Evolutionary conservation across 30 jellyfish, hydroid and myxozoan genomes (phyloP).

Genomic region (Nemopilema nomurai): DNA sequence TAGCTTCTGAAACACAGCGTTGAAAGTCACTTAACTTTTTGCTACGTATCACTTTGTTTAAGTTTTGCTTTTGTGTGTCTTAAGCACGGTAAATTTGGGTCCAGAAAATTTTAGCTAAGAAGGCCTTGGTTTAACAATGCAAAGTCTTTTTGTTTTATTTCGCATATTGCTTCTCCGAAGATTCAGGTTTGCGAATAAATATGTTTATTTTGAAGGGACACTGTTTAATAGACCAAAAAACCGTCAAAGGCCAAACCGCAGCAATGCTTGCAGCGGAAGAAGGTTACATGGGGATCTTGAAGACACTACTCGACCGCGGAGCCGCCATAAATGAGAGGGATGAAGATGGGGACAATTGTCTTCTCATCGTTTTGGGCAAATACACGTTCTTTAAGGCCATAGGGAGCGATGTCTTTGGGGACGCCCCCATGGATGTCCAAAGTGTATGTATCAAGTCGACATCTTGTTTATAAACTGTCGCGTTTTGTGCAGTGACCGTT

Average conservation of each 20-base stretch:
- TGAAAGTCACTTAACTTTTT: too few species aligned
- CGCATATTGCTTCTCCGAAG: too few species aligned
- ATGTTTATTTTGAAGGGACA: not conserved
- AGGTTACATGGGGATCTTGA: slow-evolving; percentile 47
- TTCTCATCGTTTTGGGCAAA: slow-evolving; percentile 18
- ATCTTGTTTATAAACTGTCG: too few species aligned
- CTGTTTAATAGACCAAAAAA: slow-evolving; percentile 10
- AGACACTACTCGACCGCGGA: slow-evolving; percentile 26
- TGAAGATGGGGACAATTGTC: slow-evolving; percentile 46
- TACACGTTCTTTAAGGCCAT: slow-evolving; percentile 5
- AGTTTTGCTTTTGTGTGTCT: too few species aligned
- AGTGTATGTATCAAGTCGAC: slow-evolving; percentile 7
- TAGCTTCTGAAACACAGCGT: too few species aligned
- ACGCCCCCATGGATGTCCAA: slow-evolving; percentile 30
- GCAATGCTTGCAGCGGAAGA: slow-evolving; percentile 41
- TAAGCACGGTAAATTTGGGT: too few species aligned
- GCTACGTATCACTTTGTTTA: too few species aligned
- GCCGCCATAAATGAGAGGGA: slow-evolving; percentile 26
- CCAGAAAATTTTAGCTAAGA: too few species aligned
- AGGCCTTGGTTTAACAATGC: too few species aligned
- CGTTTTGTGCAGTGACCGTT: too few species aligned
- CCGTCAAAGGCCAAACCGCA: slow-evolving; percentile 42
- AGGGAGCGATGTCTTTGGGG: slow-evolving; percentile 40
- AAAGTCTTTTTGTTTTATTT: too few species aligned
- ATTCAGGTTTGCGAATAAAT: too few species aligned